Evolutionary conservation across 2,797 vertebrate species (phyloP).

Genomic region (Cygnus olor): DNA sequence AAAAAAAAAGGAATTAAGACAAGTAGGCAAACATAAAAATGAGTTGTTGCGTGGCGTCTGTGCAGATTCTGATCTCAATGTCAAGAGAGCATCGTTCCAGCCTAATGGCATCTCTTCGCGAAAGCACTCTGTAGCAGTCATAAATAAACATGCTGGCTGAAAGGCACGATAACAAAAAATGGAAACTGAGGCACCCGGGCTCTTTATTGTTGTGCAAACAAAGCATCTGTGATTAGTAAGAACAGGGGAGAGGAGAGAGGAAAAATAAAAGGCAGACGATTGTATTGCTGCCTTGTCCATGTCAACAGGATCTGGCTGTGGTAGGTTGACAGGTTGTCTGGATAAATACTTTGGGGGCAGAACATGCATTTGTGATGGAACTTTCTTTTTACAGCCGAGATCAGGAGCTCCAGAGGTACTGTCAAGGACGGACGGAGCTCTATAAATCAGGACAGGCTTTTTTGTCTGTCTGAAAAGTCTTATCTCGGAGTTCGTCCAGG

Average conservation of each 20-base stretch:
- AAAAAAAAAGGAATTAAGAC: slow-evolving; percentile 75
- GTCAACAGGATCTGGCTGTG: slow-evolving; percentile 67
- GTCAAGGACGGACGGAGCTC: slow-evolving; percentile 71
- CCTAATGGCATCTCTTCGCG: slow-evolving; percentile 52
- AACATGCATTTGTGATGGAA: slow-evolving; percentile 69
- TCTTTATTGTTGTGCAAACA: slow-evolving; percentile 58
- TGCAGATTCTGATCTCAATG: slow-evolving; percentile 67
- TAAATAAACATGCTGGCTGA: slow-evolving; percentile 64
- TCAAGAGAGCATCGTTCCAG: slow-evolving; percentile 69
- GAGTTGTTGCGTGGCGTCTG: slow-evolving; percentile 67
- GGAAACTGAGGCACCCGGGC: slow-evolving; percentile 75
- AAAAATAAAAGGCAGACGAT: slow-evolving; percentile 21
- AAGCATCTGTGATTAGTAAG: slow-evolving; percentile 37
- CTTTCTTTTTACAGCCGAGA: slow-evolving; percentile 52
- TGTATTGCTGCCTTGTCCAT: slow-evolving; percentile 56
- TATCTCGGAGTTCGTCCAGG: slow-evolving; percentile 73
- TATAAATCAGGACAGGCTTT: slow-evolving; percentile 76
- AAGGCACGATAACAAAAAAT: slow-evolving; percentile 46
- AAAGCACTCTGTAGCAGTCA: slow-evolving; percentile 40
- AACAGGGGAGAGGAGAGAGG: slow-evolving; percentile 25
- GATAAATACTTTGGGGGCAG: slow-evolving; percentile 70
- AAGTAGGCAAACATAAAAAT: slow-evolving; percentile 76
- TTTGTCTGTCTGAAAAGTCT: slow-evolving; percentile 75
- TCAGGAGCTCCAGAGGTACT: slow-evolving; percentile 65
- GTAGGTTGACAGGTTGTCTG: slow-evolving; percentile 74